Evolutionary conservation across 2,797 vertebrate species (phyloP).

Genomic region (Centropyge bicolor): DNA sequence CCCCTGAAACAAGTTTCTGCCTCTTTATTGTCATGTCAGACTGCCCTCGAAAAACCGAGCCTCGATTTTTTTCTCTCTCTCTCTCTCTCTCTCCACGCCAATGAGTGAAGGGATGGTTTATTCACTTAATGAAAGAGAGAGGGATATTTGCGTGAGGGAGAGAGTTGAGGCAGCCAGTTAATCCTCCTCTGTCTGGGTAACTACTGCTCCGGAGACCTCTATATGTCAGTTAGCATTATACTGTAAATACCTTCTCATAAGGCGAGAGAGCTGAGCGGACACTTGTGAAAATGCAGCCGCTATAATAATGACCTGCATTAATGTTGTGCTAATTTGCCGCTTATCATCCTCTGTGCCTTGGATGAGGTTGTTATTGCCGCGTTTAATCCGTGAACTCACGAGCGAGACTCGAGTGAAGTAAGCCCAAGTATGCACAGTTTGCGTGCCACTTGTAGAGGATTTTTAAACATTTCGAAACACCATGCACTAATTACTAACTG

Average conservation of each 20-base stretch:
- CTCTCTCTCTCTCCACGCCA: constrained; percentile 40
- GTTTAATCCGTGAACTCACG: constrained; percentile 64
- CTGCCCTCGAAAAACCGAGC: constrained; percentile 52
- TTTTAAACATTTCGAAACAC: constrained; percentile 44
- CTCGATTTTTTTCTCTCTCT: constrained; percentile 36
- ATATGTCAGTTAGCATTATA: constrained; percentile 83
- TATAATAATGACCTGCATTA: constrained; percentile 78
- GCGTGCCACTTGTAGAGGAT: constrained; percentile 20
- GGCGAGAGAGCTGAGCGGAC: constrained; percentile 55
- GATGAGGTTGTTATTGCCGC: constrained; percentile 53
- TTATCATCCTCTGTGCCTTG: constrained; percentile 56
- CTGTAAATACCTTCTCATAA: constrained; percentile 74
- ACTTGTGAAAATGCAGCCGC: constrained; percentile 69
- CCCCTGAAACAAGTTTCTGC: constrained; percentile 68
- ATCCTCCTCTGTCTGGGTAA: constrained; percentile 74
- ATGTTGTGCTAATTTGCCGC: constrained; percentile 73
- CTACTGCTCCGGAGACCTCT: constrained; percentile 78
- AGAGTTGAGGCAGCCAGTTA: constrained; percentile 72
- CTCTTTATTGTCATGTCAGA: constrained; percentile 67
- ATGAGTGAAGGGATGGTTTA: constrained; percentile 79
- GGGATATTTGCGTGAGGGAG: constrained; percentile 68
- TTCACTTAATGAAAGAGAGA: constrained; percentile 80
- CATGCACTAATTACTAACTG: constrained; percentile 58
- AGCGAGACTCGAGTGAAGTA: constrained; percentile 38
- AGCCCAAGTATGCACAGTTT: constrained; percentile 20